These are phyloP conservation scores for Hydropotes inermis DNA, from an alignment of 2,113 vertebrate species.

Conservation along the genomic window DNA sequence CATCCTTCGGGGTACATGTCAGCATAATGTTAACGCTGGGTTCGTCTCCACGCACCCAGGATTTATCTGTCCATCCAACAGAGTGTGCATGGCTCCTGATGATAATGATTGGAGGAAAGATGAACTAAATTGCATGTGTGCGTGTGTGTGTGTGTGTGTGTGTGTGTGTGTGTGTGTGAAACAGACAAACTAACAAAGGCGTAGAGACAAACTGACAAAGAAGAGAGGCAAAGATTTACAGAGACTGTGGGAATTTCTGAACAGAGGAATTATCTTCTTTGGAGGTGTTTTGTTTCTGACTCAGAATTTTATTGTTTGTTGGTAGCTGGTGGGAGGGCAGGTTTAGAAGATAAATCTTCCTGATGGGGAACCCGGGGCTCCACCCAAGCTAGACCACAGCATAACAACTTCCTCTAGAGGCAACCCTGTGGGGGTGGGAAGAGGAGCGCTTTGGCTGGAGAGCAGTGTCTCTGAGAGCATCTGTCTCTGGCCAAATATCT, in stretches of 20 bases:
- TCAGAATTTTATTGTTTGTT: not conserved
- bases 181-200: not conserved
- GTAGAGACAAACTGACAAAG: not conserved
- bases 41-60: not conserved
- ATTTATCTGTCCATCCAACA: not conserved
- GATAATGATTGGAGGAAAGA: not conserved
- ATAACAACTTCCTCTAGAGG: not conserved
- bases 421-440: not conserved
- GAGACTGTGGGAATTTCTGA: not conserved
- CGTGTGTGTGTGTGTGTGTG: not conserved
- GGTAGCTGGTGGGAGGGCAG: not conserved
- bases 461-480: not conserved
- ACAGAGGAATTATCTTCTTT: not conserved
- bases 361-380: not conserved
- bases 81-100: no score
- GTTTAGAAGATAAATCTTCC: not conserved
- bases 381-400: not conserved
- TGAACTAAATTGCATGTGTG: no score
- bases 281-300: not conserved
- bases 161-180: not conserved
- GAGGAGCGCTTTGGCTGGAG: not conserved
- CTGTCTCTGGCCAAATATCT: not conserved
- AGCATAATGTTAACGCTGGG: not conserved
- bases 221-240: not conserved
- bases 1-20: not conserved